Evolutionary conservation across 2,888 invertebrate species (phyloP), one percentile per base, ranked within the genome.

Genomic region (Morpho deidamia): DNA sequence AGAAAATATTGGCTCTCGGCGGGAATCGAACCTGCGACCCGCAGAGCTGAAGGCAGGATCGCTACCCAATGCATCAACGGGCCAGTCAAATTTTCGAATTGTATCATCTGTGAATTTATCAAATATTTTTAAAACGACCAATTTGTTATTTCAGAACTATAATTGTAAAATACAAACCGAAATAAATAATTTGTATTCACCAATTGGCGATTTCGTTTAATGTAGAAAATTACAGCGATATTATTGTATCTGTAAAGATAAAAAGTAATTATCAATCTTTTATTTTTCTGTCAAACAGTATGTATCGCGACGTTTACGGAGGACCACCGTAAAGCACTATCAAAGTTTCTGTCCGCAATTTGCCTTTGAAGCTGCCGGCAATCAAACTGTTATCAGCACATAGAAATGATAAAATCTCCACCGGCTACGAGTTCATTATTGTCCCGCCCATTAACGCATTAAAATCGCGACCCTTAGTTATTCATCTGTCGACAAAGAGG

Each of bases 371-470:
- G 75, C 77, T 71, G 79, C 87, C 86, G 83, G 75, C 81, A 65
- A 77, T 79, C 78, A 68, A 66, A 64, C 67, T 67, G 79, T 86
- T 86, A 87, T 88, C 88, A 78, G 74, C 64, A 66, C 71, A 77
- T 76, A 76, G 78, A 77, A 71, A 72, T 70, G 87, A 87, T 87
- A 85, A 74, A 74, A 86, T 87, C 87, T 79, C 67, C 68, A 66
- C 68, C 67, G 69, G 74, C 75, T 76, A 79, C 81, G 76, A 86
- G 83, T 81, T 75, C 74, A 73, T 86, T 82, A 83, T 87, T 88
- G 88, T 88, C 81, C 86, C 85, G 85, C 83, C 85, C 78, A 86
- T 88, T 87, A 83, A 78, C 83, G 83, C 80, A 82, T 87, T 86
- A 84, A 84, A 83, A 83, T 79, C 76, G 86, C 87, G 83, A 87